A percentile compares a stretch with the other conserved stretches of the same genome.
Conservation (phyloP, 2,888 invertebrate species). For the Pandemis heparana region DNA sequence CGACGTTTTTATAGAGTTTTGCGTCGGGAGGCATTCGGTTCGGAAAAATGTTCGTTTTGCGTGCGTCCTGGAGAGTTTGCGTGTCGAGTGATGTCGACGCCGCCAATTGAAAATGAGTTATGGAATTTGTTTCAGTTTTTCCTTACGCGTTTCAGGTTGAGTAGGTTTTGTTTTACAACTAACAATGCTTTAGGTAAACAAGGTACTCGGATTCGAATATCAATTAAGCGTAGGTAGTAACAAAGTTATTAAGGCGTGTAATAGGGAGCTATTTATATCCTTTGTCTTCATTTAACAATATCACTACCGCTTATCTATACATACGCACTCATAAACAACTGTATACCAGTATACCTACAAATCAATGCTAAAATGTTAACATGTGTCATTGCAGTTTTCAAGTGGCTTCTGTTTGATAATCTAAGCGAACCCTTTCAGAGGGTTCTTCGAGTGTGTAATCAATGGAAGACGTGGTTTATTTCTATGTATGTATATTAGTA, state of each 20-base stretch:
- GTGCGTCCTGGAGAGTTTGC: constrained; percentile 81
- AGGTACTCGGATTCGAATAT: constrained; percentile 31
- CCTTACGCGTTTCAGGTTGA: constrained; percentile 62
- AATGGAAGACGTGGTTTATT: constrained; percentile 68
- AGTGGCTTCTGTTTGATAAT: constrained; percentile 81
- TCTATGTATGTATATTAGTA: constrained; percentile 56
- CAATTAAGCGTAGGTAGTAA: constrained; percentile 21
- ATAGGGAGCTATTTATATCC: not conserved
- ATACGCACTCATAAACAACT: constrained; percentile 1
- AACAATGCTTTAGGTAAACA: constrained; percentile 45
- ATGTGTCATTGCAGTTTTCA: constrained; percentile 83
- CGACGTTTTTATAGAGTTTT: constrained; percentile 85
- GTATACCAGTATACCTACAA: constrained; percentile 44
- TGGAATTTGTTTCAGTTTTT: constrained; percentile 71
- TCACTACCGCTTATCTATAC: not conserved
- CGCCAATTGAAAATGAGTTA: constrained; percentile 79
- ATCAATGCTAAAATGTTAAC: constrained; percentile 67
- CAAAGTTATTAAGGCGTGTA: constrained; percentile 18
- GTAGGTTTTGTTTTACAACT: constrained; percentile 61
- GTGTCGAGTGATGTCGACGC: constrained; percentile 79
- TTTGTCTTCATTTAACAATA: not conserved
- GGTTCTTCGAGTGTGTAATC: constrained; percentile 66
- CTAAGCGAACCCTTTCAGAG: constrained; percentile 74
- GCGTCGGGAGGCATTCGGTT: constrained; percentile 82
- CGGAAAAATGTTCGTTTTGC: constrained; percentile 85